These are phyloP conservation scores for Micrasema longulum DNA, from an alignment of 1,140 invertebrate genomes.

Conservation along the genomic window DNA sequence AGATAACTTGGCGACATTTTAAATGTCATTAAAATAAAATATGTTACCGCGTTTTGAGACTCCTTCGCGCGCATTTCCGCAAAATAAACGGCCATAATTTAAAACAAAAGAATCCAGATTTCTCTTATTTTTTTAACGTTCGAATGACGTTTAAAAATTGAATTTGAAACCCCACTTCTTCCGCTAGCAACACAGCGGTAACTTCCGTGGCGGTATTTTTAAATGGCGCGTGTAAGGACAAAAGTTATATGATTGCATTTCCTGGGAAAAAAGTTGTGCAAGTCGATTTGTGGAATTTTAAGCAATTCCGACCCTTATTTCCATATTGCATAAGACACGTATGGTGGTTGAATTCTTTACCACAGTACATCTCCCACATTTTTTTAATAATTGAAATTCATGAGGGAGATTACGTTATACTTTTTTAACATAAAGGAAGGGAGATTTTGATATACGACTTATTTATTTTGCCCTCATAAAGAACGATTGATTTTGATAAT, in stretches of 20 bases:
- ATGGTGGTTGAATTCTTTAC: constrained; percentile 5
- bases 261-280: constrained; percentile 33
- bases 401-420: constrained; percentile 44
- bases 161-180: constrained; percentile 41
- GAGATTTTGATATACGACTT: constrained; percentile 31
- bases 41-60: too few relatives aligned
- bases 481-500: constrained; percentile 41
- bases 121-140: constrained; percentile 38
- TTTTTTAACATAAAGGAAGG: constrained; percentile 37
- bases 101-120: constrained; percentile 35
- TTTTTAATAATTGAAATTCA: constrained; percentile 54
- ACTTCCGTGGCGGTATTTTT: constrained; percentile 45
- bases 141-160: constrained; percentile 50
- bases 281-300: constrained; percentile 9
- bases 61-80: constrained; percentile 45
- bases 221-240: constrained; percentile 49
- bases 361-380: too few relatives aligned
- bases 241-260: constrained; percentile 44
- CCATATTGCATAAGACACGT: constrained; percentile 27
- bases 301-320: constrained; percentile 28
- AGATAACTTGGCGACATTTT: too few relatives aligned
- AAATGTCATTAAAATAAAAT: too few relatives aligned
- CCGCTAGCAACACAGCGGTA: constrained; percentile 17
- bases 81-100: constrained; percentile 44
- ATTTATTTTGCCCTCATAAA: constrained; percentile 30